These are phyloP conservation scores for Xestoiulus laeticollis DNA, from an alignment of 2,888 invertebrate species.

Conservation along the genomic window DNA sequence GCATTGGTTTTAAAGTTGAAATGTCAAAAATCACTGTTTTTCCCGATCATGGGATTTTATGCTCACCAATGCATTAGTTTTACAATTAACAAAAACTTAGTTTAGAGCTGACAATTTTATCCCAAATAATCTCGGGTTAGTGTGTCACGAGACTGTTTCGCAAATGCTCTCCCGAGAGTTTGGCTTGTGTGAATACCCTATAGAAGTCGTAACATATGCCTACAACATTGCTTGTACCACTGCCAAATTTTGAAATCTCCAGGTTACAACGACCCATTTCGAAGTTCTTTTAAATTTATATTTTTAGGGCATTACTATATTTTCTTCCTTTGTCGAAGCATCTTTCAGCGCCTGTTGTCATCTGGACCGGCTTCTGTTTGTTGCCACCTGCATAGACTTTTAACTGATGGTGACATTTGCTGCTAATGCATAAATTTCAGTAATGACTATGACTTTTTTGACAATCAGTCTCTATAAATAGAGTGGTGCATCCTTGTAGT, in stretches of 20 bases:
- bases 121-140: not conserved
- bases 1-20: too few species aligned
- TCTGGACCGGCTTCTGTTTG: not conserved
- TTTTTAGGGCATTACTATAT: not conserved
- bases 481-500: not conserved
- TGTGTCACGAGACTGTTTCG: not conserved
- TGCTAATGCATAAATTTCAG: not conserved
- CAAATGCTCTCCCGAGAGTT: not conserved
- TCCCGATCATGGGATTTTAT: not conserved
- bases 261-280: constrained; percentile 30
- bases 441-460: not conserved
- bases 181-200: not conserved
- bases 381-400: not conserved
- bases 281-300: not conserved
- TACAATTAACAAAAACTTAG: not conserved
- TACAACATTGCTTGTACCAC: not conserved
- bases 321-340: not conserved
- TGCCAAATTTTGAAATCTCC: not conserved
- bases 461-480: not conserved
- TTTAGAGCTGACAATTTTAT: not conserved
- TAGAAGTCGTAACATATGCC: not conserved
- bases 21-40: not conserved
- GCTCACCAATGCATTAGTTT: not conserved
- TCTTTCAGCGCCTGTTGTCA: not conserved
- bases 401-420: not conserved